These are phyloP conservation scores for Dione juno DNA, from an alignment of 2,888 invertebrate species.

Conservation along the genomic window DNA sequence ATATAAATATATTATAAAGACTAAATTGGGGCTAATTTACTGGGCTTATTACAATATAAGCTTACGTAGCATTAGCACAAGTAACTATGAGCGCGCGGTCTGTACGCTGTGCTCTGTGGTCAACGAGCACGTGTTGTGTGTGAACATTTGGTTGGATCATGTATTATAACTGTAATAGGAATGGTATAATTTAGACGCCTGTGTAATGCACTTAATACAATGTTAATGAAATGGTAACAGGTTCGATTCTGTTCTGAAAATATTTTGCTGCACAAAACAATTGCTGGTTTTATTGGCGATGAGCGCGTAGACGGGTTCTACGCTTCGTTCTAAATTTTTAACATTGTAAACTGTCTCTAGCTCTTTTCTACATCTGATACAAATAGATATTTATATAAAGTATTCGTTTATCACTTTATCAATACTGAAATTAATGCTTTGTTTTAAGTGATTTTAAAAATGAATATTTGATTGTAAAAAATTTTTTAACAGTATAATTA, in stretches of 20 bases:
- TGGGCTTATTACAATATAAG: neutral
- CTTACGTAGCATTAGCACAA: neutral
- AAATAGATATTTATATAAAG: too few relatives aligned
- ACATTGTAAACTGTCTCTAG: too few relatives aligned
- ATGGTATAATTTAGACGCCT: neutral
- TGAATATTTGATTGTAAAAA: too few relatives aligned
- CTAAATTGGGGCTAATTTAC: neutral
- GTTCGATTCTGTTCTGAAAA: neutral
- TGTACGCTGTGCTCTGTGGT: constrained; percentile 8
- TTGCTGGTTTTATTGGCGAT: too few relatives aligned
- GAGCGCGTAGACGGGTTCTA: too few relatives aligned
- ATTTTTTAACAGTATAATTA: too few relatives aligned
- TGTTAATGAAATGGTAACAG: neutral
- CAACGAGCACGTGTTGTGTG: constrained; percentile 21
- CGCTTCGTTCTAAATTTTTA: too few relatives aligned
- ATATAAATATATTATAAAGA: neutral
- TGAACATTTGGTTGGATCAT: constrained; percentile 12
- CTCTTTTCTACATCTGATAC: too few relatives aligned
- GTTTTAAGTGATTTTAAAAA: too few relatives aligned
- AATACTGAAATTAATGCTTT: too few relatives aligned
- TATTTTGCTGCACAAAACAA: too few relatives aligned
- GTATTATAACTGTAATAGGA: constrained; percentile 8
- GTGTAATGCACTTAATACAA: neutral
- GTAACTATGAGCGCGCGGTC: constrained; percentile 23
- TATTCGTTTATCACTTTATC: too few relatives aligned